Evolutionary conservation across 2,888 invertebrate species (phyloP).

Genomic region (Lycia hirtaria): DNA sequence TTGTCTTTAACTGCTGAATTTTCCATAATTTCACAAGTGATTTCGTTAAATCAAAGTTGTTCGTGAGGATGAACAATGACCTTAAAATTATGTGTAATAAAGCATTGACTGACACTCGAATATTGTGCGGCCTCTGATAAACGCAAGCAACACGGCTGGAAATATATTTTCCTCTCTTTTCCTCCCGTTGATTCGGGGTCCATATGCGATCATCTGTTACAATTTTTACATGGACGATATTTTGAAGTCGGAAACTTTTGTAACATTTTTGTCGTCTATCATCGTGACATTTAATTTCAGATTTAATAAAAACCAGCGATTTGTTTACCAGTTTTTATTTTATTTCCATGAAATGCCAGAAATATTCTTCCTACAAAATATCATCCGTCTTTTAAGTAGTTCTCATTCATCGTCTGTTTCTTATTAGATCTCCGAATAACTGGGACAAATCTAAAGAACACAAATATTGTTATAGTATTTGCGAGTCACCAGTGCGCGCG

Average conservation of each 20-base stretch:
- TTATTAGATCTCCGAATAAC: constrained; percentile 17
- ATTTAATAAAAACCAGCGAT: constrained; percentile 16
- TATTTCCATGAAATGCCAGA: constrained; percentile 15
- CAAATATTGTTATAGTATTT: constrained; percentile 9
- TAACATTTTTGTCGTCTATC: constrained; percentile 10
- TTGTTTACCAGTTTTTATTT: constrained; percentile 10
- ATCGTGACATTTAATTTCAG: not conserved
- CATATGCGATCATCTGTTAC: not conserved
- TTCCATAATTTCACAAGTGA: too few species aligned
- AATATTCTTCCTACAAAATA: constrained; percentile 20
- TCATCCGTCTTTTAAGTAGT: constrained; percentile 17
- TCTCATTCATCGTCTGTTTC: constrained; percentile 23
- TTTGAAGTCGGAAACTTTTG: constrained; percentile 2
- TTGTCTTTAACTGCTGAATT: too few species aligned
- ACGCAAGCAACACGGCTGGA: too few species aligned
- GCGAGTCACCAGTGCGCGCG: too few species aligned
- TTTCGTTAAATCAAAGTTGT: too few species aligned
- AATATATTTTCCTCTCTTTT: too few species aligned
- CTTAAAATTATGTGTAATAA: too few species aligned
- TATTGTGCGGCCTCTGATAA: too few species aligned
- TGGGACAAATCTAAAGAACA: constrained; percentile 14
- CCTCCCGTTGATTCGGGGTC: too few species aligned
- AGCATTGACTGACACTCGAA: too few species aligned
- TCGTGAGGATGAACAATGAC: too few species aligned
- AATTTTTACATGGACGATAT: not conserved